Evolutionary conservation across 2,888 invertebrate genomes (phyloP).

Genomic region (Rhyacophila evoluta): DNA sequence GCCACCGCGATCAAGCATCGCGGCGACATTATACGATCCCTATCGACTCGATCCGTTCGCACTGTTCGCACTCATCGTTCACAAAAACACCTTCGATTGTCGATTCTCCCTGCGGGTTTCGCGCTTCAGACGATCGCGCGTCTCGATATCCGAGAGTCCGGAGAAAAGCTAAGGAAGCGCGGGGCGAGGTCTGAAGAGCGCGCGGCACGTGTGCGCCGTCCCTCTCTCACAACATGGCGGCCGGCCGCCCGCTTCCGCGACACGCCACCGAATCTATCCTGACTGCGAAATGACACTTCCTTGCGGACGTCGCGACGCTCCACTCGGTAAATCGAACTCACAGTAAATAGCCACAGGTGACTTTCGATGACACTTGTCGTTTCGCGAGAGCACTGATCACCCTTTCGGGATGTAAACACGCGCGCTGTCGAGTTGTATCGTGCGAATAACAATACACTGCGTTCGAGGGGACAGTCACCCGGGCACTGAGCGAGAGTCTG

Average conservation of each 20-base stretch:
- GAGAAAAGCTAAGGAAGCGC: slow-evolving; percentile 63
- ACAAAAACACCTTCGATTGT: slow-evolving; percentile 28
- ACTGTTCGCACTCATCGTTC: slow-evolving; percentile 26
- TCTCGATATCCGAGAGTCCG: slow-evolving; percentile 58
- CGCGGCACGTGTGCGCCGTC: slow-evolving; percentile 53
- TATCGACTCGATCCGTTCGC: slow-evolving; percentile 17
- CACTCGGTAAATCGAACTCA: neutral
- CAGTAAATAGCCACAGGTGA: neutral
- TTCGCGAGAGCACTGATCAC: slow-evolving; percentile 17
- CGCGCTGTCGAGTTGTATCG: slow-evolving; percentile 10
- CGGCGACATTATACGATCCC: slow-evolving; percentile 55
- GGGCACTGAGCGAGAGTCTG: slow-evolving; percentile 41
- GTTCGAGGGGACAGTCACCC: slow-evolving; percentile 51
- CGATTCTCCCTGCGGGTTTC: slow-evolving; percentile 31
- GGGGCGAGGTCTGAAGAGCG: slow-evolving; percentile 62
- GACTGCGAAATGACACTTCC: slow-evolving; percentile 26
- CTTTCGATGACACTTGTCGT: slow-evolving; percentile 1
- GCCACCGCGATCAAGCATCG: slow-evolving; percentile 59
- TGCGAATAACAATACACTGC: slow-evolving; percentile 26
- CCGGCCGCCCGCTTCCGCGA: slow-evolving; percentile 53
- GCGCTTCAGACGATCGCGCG: slow-evolving; percentile 34
- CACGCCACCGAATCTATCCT: slow-evolving; percentile 31
- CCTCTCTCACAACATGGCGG: slow-evolving; percentile 55
- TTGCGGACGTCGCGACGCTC: slow-evolving; percentile 6
- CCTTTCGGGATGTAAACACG: slow-evolving; percentile 40